Conservation (phyloP, 2,888 invertebrate species). For the Dusona sp. region DNA sequence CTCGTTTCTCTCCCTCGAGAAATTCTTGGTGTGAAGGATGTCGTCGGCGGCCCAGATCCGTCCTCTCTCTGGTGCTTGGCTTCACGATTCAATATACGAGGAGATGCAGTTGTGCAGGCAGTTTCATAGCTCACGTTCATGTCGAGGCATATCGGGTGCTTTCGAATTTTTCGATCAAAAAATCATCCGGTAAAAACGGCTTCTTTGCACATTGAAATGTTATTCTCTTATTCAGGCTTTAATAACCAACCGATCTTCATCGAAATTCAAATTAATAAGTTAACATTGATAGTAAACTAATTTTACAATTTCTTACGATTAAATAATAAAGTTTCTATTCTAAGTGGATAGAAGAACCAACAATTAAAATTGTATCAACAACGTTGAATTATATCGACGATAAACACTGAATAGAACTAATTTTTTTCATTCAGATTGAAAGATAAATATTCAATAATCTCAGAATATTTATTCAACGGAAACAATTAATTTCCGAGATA, state of each 20-base stretch:
- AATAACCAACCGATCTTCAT: neutral
- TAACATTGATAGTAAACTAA: too few relatives aligned
- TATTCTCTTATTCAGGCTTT: neutral
- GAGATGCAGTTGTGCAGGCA: constrained; percentile 29
- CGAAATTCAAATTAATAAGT: too few relatives aligned
- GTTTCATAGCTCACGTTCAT: constrained; percentile 9
- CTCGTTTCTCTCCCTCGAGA: constrained; percentile 55
- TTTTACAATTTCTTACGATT: too few relatives aligned
- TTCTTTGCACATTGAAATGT: neutral
- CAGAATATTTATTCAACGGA: constrained; percentile 1
- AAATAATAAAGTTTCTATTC: neutral
- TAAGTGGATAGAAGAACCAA: too few relatives aligned
- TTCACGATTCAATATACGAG: neutral
- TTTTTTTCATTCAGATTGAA: too few relatives aligned
- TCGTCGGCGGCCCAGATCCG: constrained; percentile 41
- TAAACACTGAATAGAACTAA: too few relatives aligned
- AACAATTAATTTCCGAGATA: constrained; percentile 5
- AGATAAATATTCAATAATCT: constrained; percentile 7
- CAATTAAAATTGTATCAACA: too few relatives aligned
- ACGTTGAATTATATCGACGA: too few relatives aligned
- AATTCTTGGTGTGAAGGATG: constrained; percentile 60
- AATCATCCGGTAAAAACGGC: neutral
- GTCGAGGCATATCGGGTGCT: neutral
- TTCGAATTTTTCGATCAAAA: neutral
- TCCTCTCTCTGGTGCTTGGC: constrained; percentile 7